Evolutionary conservation across 2,797 vertebrate genomes (phyloP), one percentile per base, ranked within the genome.

Genomic region (Calcarius lapponicus): DNA sequence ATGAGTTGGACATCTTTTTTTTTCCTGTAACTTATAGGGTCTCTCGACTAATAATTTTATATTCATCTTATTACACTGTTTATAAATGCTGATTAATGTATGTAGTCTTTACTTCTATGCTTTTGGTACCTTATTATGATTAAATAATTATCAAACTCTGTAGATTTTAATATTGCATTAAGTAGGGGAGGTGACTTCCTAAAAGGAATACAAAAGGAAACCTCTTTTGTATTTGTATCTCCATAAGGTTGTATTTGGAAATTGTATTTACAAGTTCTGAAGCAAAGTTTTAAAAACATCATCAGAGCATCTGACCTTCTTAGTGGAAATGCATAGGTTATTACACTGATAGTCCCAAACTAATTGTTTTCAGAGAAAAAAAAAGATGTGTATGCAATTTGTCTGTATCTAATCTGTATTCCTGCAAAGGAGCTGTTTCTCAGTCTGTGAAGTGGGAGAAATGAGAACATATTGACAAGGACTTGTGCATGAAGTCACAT

Each of bases 401-500:
- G 64, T 60, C 34, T 25, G 18, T 61, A 24, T 24, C 31, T 88
- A 84, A 76, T 38, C 26, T 47, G 51, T 21, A 31, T 50, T 60
- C 7, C 25, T 82, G 36, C 40, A 60, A 78, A 88, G 48, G 18
- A 93, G 32, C 45, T 72, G 36, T 60, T 83, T 17, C 21, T 75
- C 22, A 73, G 34, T 58, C 36, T 54, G 31, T 76, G 31, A 45
- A 76, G 28, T 4, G 8, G 34, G 31, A 83, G 60, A 85, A 80
- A 94, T 85, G 32, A 65, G 53, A 57, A 83, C 16, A 43, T 85
- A 87, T 21, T 90, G 88, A 88, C 43, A 96, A 93, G 43, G 76
- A 32, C 16, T 64, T 70, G 25, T 72, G 45, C 24, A 75, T 93
- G 82, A 96, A 93, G 95, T 95, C 78, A 90, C 43, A 91, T 72